A percentile compares a stretch with the other conserved stretches of the same genome.
Evolutionary conservation across 2,797 vertebrate species (phyloP).

Genomic region (Mormyrus hasselquistii): DNA sequence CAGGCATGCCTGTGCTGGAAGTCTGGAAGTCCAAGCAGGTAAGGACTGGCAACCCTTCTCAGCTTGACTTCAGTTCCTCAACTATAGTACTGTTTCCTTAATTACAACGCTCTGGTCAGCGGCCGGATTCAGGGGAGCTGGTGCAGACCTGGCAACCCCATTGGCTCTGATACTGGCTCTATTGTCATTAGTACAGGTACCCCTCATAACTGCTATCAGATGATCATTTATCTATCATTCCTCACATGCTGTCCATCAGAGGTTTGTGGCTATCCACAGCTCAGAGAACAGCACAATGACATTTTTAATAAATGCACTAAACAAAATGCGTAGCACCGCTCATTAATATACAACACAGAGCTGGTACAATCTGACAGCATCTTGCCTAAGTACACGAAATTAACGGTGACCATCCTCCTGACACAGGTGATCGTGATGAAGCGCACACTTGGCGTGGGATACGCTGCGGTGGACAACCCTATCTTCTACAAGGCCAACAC

Average conservation of each 20-base stretch:
- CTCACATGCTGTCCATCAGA: not conserved
- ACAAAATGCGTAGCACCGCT: not conserved
- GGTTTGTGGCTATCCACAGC: not conserved
- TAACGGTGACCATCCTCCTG: not conserved
- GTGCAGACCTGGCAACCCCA: not conserved
- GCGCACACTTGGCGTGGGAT: constrained; percentile 68
- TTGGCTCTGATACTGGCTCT: not conserved
- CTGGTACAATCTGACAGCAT: not conserved
- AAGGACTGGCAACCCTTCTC: not conserved
- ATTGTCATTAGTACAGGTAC: not conserved
- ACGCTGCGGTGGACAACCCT: constrained; percentile 72
- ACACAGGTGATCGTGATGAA: constrained; percentile 74
- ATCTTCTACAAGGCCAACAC: constrained; percentile 72
- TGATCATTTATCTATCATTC: not conserved
- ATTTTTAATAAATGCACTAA: not conserved
- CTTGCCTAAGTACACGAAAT: not conserved
- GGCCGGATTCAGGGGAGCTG: not conserved
- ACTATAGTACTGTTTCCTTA: not conserved
- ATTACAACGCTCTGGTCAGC: not conserved
- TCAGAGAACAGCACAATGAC: not conserved
- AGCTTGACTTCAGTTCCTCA: not conserved
- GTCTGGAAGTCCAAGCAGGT: constrained; percentile 70
- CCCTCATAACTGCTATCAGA: not conserved
- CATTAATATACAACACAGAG: not conserved
- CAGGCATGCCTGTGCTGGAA: constrained; percentile 61